A percentile compares a stretch with the other conserved stretches of the same genome.
Evolutionary conservation across 2,113 vertebrate genomes (phyloP).

Genomic region (Corydoras maculifer): DNA sequence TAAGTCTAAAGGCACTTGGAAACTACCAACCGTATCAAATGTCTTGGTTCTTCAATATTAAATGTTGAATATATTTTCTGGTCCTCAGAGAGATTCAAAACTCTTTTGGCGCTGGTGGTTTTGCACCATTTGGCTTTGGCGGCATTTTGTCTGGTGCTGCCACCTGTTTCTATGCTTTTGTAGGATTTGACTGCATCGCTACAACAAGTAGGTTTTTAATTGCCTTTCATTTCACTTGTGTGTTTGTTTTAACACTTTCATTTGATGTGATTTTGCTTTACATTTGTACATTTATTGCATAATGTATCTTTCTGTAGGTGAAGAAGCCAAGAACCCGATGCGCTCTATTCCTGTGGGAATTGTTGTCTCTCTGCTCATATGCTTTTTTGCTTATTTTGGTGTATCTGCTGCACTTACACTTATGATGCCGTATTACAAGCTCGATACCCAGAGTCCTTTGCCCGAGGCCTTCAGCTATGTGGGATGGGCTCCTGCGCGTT

Average conservation of each 20-base stretch:
- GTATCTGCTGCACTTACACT: conserved; percentile 89
- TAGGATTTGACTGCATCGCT: conserved; percentile 96
- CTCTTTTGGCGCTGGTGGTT: conserved; percentile 75
- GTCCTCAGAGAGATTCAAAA: conserved; percentile 35
- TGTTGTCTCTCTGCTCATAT: conserved; percentile 85
- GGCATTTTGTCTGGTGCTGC: conserved; percentile 83
- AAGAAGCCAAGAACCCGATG: conserved; percentile 91
- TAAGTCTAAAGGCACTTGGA: conserved; percentile 23
- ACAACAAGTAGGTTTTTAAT: conserved; percentile 78
- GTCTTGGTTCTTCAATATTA: background rate
- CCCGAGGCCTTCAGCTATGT: conserved; percentile 81
- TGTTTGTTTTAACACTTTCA: too few relatives aligned
- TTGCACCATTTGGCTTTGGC: conserved; percentile 80
- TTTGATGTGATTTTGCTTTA: too few relatives aligned
- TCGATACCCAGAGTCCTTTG: conserved; percentile 79
- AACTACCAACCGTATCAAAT: background rate
- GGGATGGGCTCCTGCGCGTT: conserved; percentile 81
- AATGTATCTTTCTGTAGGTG: conserved; percentile 62
- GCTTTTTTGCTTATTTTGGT: conserved; percentile 88
- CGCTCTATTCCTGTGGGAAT: conserved; percentile 88
- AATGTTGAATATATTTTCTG: too few relatives aligned
- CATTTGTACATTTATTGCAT: background rate
- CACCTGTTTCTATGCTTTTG: conserved; percentile 96
- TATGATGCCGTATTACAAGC: conserved; percentile 91
- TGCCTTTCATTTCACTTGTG: too few relatives aligned